Evolutionary conservation across 2,888 invertebrate species (phyloP).

Genomic region (Microctonus brassicae): DNA sequence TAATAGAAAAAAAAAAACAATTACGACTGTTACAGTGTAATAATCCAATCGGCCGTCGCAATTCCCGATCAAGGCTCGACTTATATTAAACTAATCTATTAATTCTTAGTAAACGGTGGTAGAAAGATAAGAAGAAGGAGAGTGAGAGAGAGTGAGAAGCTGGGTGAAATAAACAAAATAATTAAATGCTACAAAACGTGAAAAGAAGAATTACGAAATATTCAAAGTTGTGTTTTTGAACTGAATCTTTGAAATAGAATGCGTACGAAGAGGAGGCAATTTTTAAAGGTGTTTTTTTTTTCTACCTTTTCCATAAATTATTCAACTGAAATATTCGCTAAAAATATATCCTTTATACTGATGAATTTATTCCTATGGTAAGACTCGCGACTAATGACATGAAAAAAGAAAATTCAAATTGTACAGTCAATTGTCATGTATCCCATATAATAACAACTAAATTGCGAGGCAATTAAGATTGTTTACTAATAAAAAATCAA

Average conservation of each 20-base stretch:
- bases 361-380: conserved; percentile 29
- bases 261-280: conserved; percentile 68
- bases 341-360: conserved; percentile 16
- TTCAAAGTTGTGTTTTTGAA: conserved; percentile 67
- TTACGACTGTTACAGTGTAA: conserved; percentile 66
- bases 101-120: conserved; percentile 57
- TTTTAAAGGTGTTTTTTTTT: conserved; percentile 31
- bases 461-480: no score
- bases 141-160: neutral
- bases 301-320: neutral
- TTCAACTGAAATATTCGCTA: conserved; percentile 2
- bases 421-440: conserved; percentile 51
- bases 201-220: conserved; percentile 58
- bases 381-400: conserved; percentile 16
- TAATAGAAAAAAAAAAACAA: conserved; percentile 51
- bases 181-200: conserved; percentile 63
- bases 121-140: conserved; percentile 32
- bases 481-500: no score
- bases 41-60: conserved; percentile 61
- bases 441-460: conserved; percentile 47
- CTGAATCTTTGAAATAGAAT: conserved; percentile 68
- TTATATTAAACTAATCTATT: conserved; percentile 64
- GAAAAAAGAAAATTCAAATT: conserved; percentile 33
- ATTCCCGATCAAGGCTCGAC: conserved; percentile 60
- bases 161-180: conserved; percentile 35